Evolutionary conservation across 2,113 vertebrate species (phyloP), one percentile per base, ranked within the genome.

Genomic region (Canis aureus): DNA sequence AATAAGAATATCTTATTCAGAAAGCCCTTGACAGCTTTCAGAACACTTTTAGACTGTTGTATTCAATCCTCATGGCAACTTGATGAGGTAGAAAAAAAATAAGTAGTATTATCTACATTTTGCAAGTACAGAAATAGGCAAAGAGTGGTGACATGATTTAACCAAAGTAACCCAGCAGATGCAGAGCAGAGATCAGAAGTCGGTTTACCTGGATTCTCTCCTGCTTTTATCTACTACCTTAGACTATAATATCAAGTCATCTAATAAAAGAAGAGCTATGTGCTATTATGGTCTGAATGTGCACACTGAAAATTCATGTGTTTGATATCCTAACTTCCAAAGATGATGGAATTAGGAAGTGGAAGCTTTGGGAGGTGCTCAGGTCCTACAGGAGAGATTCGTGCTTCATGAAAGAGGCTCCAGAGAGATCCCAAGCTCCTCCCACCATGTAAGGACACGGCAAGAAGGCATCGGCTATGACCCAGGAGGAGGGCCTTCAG

Each of bases 161-260:
- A 11, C 91, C 55, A 87, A 0, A 80, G 74, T 93, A 97, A 98
- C 78, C 84, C 29, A 87, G 2, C 17, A 81, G 95, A 27, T 91
- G 4, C 23, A 96, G 38, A 89, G 78, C 11, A 73, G 92, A 97
- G 78, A 89, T 69, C 49, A 98, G 83, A 98, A 78, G 29, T 23
- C 38, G 93, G 17, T 94, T 93, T 76, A 27, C 94, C 76, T 94
- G 59, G 12, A 97, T 96, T 94, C n/a, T 86, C 78, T 96, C 79
- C 73, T 94, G 69, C 71, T 94, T 22, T 90, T 95, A 78, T 93
- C 66, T 76, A 90, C 92, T 96, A 38, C 51, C 66, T 91, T 60
- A 78, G 2, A 82, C 55, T 80, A 4, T 60, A 19, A 25, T 20
- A 78, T 57, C 60, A 69, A 64, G 27, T 49, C 38, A 35, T 12